Evolutionary conservation across 1,140 invertebrate species (phyloP).

Genomic region (Drosophila fuyamai): DNA sequence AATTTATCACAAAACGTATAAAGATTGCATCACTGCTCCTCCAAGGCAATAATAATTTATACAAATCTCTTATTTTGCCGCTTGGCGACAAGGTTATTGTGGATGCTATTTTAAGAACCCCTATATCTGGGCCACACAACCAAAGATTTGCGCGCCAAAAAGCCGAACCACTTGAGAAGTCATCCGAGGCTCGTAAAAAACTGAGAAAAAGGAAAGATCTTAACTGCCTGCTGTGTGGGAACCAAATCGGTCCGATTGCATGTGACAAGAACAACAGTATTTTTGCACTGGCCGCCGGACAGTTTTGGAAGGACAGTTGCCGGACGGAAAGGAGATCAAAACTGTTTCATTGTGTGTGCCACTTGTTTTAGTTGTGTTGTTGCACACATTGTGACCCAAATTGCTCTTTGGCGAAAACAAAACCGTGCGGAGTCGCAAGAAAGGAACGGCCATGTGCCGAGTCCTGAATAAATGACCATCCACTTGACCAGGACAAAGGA

Average conservation of each 20-base stretch:
- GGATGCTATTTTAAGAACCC: conserved; percentile 49
- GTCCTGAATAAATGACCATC: conserved; percentile 51
- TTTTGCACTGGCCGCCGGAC: conserved; percentile 50
- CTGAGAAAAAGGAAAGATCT: conserved; percentile 37
- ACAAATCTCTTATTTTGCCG: conserved; percentile 30
- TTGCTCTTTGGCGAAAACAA: conserved; percentile 68
- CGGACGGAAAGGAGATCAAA: conserved; percentile 26
- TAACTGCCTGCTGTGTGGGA: conserved; percentile 78
- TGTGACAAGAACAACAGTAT: conserved; percentile 64
- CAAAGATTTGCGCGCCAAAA: conserved; percentile 51
- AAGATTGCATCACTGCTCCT: conserved; percentile 25
- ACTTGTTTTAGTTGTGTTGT: conserved; percentile 65
- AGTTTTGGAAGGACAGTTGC: conserved; percentile 2
- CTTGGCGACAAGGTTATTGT: conserved; percentile 32
- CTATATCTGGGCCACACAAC: conserved; percentile 36
- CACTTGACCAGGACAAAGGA: conserved; percentile 67
- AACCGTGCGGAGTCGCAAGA: conserved; percentile 15
- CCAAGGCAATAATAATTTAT: conserved; percentile 25
- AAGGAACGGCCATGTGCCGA: conserved; percentile 46
- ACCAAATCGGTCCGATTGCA: conserved; percentile 63
- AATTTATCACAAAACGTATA: conserved; percentile 5
- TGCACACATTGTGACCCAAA: conserved; percentile 71
- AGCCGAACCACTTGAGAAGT: conserved; percentile 63
- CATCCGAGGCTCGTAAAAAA: conserved; percentile 55
- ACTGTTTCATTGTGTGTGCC: conserved; percentile 71